phyloP scores from a whole-genome alignment of 2,113 vertebrate species.

The Cariama cristata region DNA sequence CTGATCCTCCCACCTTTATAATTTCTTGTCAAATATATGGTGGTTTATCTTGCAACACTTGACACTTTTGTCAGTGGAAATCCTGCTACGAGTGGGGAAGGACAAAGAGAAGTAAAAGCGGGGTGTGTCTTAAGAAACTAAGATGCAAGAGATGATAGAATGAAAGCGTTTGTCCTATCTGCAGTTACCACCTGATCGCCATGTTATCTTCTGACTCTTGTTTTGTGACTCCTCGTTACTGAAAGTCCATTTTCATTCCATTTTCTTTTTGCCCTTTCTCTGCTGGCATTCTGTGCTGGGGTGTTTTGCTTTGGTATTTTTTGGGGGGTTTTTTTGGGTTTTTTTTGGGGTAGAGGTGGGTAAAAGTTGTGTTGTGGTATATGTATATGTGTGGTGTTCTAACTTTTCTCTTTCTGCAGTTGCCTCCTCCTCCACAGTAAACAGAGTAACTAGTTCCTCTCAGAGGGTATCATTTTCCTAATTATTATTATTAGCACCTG shows the following conservation, averaged over 20 bases:
- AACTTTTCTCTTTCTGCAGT: background rate
- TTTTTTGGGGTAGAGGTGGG: background rate
- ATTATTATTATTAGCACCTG: background rate
- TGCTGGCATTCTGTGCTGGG: background rate
- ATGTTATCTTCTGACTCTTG: rapidly evolving
- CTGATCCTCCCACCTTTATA: background rate
- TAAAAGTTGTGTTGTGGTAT: background rate
- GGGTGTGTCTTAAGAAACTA: background rate
- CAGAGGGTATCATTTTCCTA: background rate
- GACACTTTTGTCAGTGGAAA: background rate
- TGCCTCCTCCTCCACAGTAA: background rate
- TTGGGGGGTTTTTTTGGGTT: too few species aligned
- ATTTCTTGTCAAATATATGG: rapidly evolving
- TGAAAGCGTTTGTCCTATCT: background rate
- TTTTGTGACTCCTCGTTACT: background rate
- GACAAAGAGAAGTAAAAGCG: background rate
- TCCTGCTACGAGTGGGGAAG: background rate
- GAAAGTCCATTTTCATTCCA: background rate
- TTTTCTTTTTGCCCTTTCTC: background rate
- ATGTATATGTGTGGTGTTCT: background rate
- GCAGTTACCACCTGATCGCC: background rate
- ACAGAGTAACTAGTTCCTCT: background rate
- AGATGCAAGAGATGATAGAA: background rate
- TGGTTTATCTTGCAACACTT: background rate
- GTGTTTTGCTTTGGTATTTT: background rate